These are phyloP conservation scores for Myopa testacea DNA, from an alignment of 2,888 invertebrate species.

Conservation along the genomic window DNA sequence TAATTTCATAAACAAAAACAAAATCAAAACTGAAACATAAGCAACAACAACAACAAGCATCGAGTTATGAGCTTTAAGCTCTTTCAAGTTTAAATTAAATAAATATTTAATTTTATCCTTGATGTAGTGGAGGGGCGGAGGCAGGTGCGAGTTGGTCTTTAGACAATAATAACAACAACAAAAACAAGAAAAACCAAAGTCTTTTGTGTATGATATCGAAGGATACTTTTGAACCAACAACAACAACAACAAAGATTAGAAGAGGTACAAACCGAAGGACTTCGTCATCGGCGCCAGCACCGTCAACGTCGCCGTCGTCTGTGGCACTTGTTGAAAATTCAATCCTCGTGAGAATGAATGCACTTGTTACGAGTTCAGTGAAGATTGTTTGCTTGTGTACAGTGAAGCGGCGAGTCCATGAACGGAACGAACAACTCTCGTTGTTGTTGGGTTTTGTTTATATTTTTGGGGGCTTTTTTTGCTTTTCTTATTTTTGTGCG, in stretches of 20 bases:
- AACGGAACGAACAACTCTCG: neutral
- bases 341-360: slow-evolving; percentile 65
- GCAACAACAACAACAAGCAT: neutral
- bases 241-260: neutral
- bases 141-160: neutral
- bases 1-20: slow-evolving; percentile 43
- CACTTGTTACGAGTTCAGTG: slow-evolving; percentile 54
- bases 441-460: slow-evolving; percentile 6
- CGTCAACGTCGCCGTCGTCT: slow-evolving; percentile 37
- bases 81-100: slow-evolving; percentile 46
- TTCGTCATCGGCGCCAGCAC: slow-evolving; percentile 46
- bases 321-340: slow-evolving; percentile 59
- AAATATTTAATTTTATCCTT: slow-evolving; percentile 48
- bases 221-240: slow-evolving; percentile 20
- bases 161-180: neutral
- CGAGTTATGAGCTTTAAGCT: slow-evolving; percentile 37
- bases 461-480: slow-evolving; percentile 20
- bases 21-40: neutral
- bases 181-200: too few relatives aligned
- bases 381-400: slow-evolving; percentile 22
- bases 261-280: slow-evolving; percentile 20
- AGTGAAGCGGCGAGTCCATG: too few relatives aligned
- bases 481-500: slow-evolving; percentile 20
- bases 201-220: slow-evolving; percentile 31
- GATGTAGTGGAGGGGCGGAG: neutral